Evolutionary conservation across 2,797 vertebrate species (phyloP).

Genomic region (Sebastes wilsoni): DNA sequence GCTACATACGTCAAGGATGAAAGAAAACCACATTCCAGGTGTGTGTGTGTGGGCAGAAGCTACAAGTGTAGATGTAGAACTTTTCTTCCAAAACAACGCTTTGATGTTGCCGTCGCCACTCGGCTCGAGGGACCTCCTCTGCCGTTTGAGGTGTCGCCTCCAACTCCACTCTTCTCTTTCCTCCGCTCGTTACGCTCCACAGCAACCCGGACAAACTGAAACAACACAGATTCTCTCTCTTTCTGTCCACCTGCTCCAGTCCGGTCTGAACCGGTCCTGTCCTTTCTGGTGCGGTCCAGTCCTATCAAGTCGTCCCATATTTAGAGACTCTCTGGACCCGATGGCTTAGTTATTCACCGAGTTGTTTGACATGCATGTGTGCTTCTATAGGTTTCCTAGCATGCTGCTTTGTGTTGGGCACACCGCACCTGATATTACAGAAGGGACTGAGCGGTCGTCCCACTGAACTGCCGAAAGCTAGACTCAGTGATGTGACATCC

Average conservation of each 20-base stretch:
- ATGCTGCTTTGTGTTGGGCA: slow-evolving; percentile 76
- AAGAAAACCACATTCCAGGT: slow-evolving; percentile 17
- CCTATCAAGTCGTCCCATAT: slow-evolving; percentile 30
- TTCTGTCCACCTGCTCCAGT: not conserved
- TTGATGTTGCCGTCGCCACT: slow-evolving; percentile 11
- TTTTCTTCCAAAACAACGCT: slow-evolving; percentile 36
- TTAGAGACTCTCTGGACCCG: slow-evolving; percentile 54
- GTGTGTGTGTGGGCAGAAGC: slow-evolving; percentile 10
- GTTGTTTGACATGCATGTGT: slow-evolving; percentile 76
- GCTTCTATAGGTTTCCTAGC: slow-evolving; percentile 78
- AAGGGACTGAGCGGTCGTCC: slow-evolving; percentile 40
- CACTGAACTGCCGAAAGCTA: slow-evolving; percentile 31
- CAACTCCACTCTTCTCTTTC: not conserved
- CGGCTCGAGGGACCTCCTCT: slow-evolving; percentile 15
- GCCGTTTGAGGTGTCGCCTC: slow-evolving; percentile 14
- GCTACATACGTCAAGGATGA: not conserved
- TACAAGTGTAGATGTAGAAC: slow-evolving; percentile 19
- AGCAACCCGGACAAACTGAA: slow-evolving; percentile 14
- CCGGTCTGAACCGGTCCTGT: slow-evolving; percentile 16
- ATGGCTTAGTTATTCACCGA: slow-evolving; percentile 47
- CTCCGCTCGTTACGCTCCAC: slow-evolving; percentile 16
- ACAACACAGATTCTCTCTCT: slow-evolving; percentile 5
- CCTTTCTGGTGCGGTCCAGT: slow-evolving; percentile 24
- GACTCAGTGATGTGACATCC: slow-evolving; percentile 53
- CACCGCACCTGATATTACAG: slow-evolving; percentile 38